phyloP scores from a whole-genome alignment of 1,140 invertebrate genomes.

The Vollenhovia emeryi region DNA sequence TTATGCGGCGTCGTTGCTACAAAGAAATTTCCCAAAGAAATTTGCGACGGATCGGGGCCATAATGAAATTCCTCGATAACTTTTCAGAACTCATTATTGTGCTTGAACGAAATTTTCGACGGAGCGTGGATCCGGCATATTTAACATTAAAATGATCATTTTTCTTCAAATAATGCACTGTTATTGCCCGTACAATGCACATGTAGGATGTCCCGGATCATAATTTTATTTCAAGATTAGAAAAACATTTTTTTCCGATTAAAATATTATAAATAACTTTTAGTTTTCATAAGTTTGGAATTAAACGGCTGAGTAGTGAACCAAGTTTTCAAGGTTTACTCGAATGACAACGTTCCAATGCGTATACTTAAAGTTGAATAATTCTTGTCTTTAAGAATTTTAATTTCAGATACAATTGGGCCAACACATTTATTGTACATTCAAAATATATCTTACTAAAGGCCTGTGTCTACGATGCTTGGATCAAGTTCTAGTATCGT shows the following conservation, averaged over 20 bases:
- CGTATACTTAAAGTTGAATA: neutral
- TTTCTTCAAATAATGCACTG: neutral
- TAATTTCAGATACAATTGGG: neutral
- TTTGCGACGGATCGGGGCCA: slow-evolving; percentile 49
- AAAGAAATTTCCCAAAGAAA: slow-evolving; percentile 60
- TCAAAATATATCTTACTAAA: too few species aligned
- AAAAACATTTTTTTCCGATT: neutral
- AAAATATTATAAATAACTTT: neutral
- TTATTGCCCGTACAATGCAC: neutral
- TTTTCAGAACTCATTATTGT: slow-evolving; percentile 59
- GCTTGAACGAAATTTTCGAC: slow-evolving; percentile 52
- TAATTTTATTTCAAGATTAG: neutral
- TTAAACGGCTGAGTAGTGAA: too few species aligned
- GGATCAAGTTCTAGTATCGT: too few species aligned
- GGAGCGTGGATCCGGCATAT: slow-evolving; percentile 1
- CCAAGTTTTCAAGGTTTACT: neutral
- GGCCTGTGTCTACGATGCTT: too few species aligned
- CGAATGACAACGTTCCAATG: neutral
- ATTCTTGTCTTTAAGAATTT: neutral
- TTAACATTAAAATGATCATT: slow-evolving; percentile 40
- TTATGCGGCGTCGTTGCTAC: slow-evolving; percentile 62
- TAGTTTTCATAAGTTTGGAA: neutral
- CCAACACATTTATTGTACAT: neutral
- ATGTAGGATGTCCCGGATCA: neutral
- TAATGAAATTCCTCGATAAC: slow-evolving; percentile 56